Evolutionary conservation across 2,113 vertebrate species (phyloP), one percentile per base, ranked within the genome.

Genomic region (Entomyzon cyanotis): DNA sequence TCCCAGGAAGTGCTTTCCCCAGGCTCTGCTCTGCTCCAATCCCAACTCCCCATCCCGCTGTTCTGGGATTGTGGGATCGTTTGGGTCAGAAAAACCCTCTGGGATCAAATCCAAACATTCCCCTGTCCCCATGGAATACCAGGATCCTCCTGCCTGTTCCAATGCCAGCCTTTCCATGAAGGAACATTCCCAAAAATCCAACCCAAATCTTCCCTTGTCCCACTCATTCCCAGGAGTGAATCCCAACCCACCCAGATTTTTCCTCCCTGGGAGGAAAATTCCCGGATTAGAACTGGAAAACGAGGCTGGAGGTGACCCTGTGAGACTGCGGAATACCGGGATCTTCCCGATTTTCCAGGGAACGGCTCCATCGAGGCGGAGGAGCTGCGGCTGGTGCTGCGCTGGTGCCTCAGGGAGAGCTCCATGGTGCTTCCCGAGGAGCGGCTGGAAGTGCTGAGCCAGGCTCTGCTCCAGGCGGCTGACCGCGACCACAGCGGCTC

Each of bases 341-440:
- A 28, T 33, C 11, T 7, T 41, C 65, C 37, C 3, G 4, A 1
- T 31, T 49, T 10, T 5, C 44, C 82, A 99, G 99, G 99, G 64
- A 99, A 98, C 2, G 99, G 99, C 31, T 99, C 98, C 47, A 99
- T 99, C 7, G 98, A 99, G 7, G 96, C 97, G 0, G 98, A 98
- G 0, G 99, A 99, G 97, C 97, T 99, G 90, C 97, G 96, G 2
- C 94, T 95, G 0, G 98, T 99, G 49, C 97, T 99, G 78, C 98
- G 97, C 79, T 98, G 98, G 0, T 99, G 99, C 67, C 97, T 99
- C 89, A 95, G 89, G 13, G 99, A 99, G 97, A 99, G 98, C 12
- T 97, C 98, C 27, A 98, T 99, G 65, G 98, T 98, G 13, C 97
- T 99, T 94, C 98, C 99, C 0, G 98, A 99, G 70, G 98, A 98